Base-by-base conservation (phyloP, 2,888 invertebrate species). In the Pimpla rufipes region DNA sequence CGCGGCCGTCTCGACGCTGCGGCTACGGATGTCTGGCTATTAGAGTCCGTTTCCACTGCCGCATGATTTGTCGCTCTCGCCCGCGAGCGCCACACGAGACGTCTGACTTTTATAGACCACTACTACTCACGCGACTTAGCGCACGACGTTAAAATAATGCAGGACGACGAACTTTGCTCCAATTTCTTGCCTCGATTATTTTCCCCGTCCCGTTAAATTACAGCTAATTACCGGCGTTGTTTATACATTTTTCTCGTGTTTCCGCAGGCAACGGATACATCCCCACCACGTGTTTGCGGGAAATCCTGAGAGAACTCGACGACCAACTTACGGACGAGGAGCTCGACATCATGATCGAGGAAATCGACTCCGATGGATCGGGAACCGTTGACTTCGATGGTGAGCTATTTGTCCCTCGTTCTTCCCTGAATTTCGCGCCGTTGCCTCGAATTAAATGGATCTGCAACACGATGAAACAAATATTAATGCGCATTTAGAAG, bases 381-480 rank as follows among this genome's bases (percentile, higher is more conserved):
- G 99, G 99, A 91, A 99, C 99, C 86, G 99, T 99, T 90, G 99
- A 99, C 95, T 99, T 99, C 94, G 99, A 99, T 95, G 99, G 99
- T 99, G 94, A 94, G 93, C 91, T 55, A 7, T 79, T 62, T 21
- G n/a, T 50, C 8, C 23, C 74, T 67, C n/a, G 37, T 37, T 42
- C n/a, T 50, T 47, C 10, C 62, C 2, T 6, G 2, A 35, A 18
- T 35, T 35, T 18, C 16, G 29, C 5, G 57, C n/a, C n/a, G n/a
- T n/a, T n/a, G n/a, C n/a, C 47, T 16, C 16, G 29, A 23, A 13
- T 10, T 42, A 42, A 4, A 23, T 11, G 11, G 52, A 16, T n/a
- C 42, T 8, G 21, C 11, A 13, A 64, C 35, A 57, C 11, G 50
- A 52, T n/a, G 37, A 64, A 81, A 83, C 47, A 68, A 70, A n/a